Evolutionary conservation across 2,113 vertebrate species (phyloP).

Genomic region (Solenodon paradoxus): DNA sequence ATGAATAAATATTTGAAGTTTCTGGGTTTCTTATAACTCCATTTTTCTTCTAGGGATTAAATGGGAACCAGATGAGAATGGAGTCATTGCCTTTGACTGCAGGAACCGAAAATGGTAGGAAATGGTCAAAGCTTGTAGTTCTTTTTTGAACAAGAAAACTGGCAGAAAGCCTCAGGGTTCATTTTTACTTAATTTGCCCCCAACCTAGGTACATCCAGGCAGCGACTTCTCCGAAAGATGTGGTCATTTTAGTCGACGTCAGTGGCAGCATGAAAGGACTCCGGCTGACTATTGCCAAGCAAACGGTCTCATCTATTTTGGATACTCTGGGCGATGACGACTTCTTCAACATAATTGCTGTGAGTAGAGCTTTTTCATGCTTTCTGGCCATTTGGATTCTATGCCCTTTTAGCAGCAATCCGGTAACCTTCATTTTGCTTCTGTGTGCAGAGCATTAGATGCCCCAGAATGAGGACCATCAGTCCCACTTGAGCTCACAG

Average conservation of each 20-base stretch:
- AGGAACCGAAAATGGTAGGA: conserved; percentile 98
- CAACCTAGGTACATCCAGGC: conserved; percentile 96
- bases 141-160: conserved; percentile 32
- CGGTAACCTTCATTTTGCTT: background rate
- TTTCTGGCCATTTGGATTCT: background rate
- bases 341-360: conserved; percentile 99
- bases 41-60: conserved; percentile 91
- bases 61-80: conserved; percentile 98
- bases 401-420: background rate
- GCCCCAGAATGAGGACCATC: background rate
- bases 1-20: conserved; percentile 52
- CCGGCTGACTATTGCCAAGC: conserved; percentile 95
- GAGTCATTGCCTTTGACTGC: conserved; percentile 98
- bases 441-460: background rate
- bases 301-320: conserved; percentile 97
- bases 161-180: background rate
- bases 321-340: conserved; percentile 98
- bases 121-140: background rate
- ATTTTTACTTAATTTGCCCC: conserved; percentile 34
- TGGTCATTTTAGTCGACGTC: conserved; percentile 97
- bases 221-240: conserved; percentile 97
- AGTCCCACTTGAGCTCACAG: background rate
- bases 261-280: conserved; percentile 99
- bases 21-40: conserved; percentile 62
- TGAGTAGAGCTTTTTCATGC: conserved; percentile 81